Conservation (phyloP, 2,113 vertebrate species). For the Furnarius figulus region DNA sequence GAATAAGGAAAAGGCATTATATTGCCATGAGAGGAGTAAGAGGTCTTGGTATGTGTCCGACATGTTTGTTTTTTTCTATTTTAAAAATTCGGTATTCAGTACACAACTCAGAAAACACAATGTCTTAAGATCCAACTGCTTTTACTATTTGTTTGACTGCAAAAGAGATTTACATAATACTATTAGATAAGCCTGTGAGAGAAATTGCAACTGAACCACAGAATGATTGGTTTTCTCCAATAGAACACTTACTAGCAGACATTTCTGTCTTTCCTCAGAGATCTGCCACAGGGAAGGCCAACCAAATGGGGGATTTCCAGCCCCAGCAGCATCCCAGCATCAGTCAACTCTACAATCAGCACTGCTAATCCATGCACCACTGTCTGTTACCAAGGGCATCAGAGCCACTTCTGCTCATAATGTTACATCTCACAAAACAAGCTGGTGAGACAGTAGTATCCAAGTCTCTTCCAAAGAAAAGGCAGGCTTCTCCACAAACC, state of each 20-base stretch:
- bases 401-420: not conserved
- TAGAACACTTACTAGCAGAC: not conserved
- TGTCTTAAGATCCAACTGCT: not conserved
- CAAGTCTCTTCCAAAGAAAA: not conserved
- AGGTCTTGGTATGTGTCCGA: not conserved
- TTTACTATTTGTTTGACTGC: not conserved
- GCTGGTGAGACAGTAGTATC: not conserved
- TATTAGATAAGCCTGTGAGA: not conserved
- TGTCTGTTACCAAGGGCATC: not conserved
- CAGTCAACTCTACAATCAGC: not conserved
- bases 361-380: fast-evolving
- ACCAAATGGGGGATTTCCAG: not conserved
- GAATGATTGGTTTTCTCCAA: not conserved
- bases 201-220: not conserved
- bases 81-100: not conserved
- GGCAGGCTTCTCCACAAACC: not conserved
- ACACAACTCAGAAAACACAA: not conserved
- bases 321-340: not conserved
- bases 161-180: not conserved
- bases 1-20: not conserved
- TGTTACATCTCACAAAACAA: not conserved
- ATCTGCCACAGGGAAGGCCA: not conserved
- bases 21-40: not conserved
- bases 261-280: not conserved
- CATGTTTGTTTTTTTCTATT: not conserved